Conservation (phyloP, 2,888 invertebrate species). For the Onthophagus sagittarius region DNA sequence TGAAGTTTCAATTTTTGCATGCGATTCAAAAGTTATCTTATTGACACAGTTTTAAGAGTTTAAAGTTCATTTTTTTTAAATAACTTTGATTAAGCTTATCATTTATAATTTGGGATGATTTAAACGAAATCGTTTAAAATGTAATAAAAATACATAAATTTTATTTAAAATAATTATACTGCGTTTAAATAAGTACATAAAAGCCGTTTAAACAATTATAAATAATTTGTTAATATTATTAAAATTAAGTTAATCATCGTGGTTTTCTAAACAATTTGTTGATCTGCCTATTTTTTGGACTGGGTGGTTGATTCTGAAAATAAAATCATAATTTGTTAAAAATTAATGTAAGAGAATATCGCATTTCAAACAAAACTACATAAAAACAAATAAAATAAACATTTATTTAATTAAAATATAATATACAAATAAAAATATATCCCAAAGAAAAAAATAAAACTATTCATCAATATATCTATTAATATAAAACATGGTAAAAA, state of each 20-base stretch:
- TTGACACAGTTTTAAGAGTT: no score
- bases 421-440: background rate
- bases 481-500: slow-evolving; percentile 18
- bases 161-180: no score
- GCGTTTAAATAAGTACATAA: no score
- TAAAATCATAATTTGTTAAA: background rate
- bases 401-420: slow-evolving; percentile 3
- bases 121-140: no score
- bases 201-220: background rate
- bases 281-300: background rate
- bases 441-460: background rate
- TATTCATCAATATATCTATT: slow-evolving; percentile 15
- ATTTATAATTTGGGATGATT: no score
- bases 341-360: background rate
- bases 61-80: no score
- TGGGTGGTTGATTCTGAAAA: slow-evolving; percentile 8
- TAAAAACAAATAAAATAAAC: background rate
- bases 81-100: no score
- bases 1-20: no score
- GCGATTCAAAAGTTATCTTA: no score
- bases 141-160: no score
- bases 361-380: background rate
- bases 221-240: background rate
- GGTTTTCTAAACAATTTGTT: background rate
- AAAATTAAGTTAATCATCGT: background rate